phyloP scores from a whole-genome alignment of 1,140 invertebrate genomes.

The Tenebrio molitor region DNA sequence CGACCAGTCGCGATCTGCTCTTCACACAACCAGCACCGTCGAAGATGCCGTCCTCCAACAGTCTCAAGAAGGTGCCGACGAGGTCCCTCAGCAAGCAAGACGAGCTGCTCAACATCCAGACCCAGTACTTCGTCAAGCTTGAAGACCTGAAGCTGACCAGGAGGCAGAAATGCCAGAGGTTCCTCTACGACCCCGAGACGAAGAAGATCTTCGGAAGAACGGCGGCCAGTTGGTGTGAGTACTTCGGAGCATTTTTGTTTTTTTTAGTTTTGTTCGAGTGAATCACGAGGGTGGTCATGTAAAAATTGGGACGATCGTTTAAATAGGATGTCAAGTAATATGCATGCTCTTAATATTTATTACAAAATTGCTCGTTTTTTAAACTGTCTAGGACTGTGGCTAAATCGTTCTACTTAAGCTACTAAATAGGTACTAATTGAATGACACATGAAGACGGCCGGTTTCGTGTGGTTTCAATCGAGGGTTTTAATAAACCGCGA shows the following conservation, averaged over 20 bases:
- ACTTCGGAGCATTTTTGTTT: conserved; percentile 15
- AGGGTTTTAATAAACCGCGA: not conserved
- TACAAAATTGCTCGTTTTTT: conserved; percentile 37
- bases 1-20: conserved; percentile 45
- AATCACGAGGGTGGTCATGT: not conserved
- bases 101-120: conserved; percentile 61
- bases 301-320: not conserved
- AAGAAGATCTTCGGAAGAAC: conserved; percentile 78
- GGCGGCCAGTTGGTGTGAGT: conserved; percentile 80
- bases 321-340: conserved; percentile 17
- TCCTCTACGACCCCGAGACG: conserved; percentile 78
- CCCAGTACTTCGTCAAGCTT: conserved; percentile 73
- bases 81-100: conserved; percentile 62
- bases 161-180: conserved; percentile 73
- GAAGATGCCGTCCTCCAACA: conserved; percentile 49
- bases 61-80: conserved; percentile 48
- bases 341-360: conserved; percentile 35
- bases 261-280: too few relatives aligned
- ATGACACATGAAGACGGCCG: conserved; percentile 36
- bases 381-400: conserved; percentile 15
- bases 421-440: conserved; percentile 44
- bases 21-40: conserved; percentile 6
- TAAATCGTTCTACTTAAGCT: conserved; percentile 24
- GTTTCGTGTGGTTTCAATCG: conserved; percentile 14
- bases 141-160: conserved; percentile 69